Conservation (phyloP, 2,797 vertebrate species). For the Malurus leucopterus region DNA sequence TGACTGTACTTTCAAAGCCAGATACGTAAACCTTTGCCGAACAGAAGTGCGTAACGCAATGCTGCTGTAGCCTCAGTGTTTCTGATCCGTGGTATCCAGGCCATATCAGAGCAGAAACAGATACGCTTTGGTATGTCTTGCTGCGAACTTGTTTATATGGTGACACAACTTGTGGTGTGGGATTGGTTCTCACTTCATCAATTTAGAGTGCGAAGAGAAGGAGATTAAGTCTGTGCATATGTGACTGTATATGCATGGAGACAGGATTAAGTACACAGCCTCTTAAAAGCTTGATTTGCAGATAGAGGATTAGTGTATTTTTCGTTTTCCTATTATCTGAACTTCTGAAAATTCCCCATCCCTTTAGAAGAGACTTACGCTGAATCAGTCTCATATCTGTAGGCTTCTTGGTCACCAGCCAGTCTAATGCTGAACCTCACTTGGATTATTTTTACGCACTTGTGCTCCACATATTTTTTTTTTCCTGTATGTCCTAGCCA, state of each 20-base stretch:
- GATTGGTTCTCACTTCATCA: neutral
- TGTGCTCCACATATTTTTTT: neutral
- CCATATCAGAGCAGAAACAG: neutral
- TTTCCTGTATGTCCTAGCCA: neutral
- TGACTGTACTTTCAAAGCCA: neutral
- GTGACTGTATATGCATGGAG: neutral
- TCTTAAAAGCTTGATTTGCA: neutral
- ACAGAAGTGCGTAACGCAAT: neutral
- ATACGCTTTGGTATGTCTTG: neutral
- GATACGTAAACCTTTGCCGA: neutral
- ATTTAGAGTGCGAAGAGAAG: neutral
- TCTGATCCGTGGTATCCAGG: neutral
- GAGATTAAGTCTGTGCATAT: neutral
- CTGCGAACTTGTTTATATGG: neutral
- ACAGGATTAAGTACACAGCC: neutral
- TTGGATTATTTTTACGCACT: neutral
- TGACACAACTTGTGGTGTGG: neutral
- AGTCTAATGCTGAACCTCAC: neutral
- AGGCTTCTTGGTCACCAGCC: neutral
- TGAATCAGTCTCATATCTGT: neutral
- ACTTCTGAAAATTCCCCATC: neutral
- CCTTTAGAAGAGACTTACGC: neutral
- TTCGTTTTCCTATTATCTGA: neutral
- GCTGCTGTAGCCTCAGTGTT: neutral
- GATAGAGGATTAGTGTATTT: neutral